phyloP scores from a whole-genome alignment of 2,888 invertebrate genomes.

The Tubulanus polymorphus region DNA sequence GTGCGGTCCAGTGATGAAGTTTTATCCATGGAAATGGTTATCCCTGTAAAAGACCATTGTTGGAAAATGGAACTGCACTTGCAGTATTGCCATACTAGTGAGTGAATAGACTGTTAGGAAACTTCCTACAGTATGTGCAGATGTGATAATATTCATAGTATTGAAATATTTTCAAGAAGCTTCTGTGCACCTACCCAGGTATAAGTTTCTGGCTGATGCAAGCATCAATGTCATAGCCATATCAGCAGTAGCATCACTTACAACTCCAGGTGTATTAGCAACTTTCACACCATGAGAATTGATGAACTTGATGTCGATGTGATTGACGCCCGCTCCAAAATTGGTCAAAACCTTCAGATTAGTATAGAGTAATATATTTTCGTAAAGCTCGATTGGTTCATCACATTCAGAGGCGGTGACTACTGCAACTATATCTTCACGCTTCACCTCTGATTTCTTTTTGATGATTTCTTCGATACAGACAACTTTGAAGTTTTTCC shows the following conservation, averaged over 20 bases:
- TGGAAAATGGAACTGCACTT: too few relatives aligned
- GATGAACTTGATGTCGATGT: slow-evolving; percentile 2
- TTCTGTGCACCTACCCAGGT: too few relatives aligned
- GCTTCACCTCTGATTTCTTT: background rate
- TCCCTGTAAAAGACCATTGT: slow-evolving; percentile 1
- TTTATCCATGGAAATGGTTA: background rate
- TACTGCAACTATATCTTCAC: slow-evolving; percentile 1
- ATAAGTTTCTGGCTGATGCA: slow-evolving; percentile 9
- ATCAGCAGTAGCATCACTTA: slow-evolving; percentile 6
- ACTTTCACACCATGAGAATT: slow-evolving; percentile 5
- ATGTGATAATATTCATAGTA: too few relatives aligned
- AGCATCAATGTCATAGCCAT: slow-evolving; percentile 3
- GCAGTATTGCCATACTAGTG: too few relatives aligned
- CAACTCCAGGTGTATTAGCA: slow-evolving; percentile 8
- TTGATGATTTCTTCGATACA: background rate
- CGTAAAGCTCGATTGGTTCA: background rate
- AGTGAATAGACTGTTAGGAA: too few relatives aligned
- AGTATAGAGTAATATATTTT: slow-evolving; percentile 2
- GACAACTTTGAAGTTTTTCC: background rate
- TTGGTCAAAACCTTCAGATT: slow-evolving; percentile 6
- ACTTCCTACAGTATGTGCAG: too few relatives aligned
- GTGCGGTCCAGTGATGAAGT: background rate
- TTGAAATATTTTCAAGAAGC: too few relatives aligned
- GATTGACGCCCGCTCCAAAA: slow-evolving; percentile 5
- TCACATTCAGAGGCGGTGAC: background rate